Evolutionary conservation across 2,888 invertebrate species (phyloP).

Genomic region (Ectemnius lituratus): DNA sequence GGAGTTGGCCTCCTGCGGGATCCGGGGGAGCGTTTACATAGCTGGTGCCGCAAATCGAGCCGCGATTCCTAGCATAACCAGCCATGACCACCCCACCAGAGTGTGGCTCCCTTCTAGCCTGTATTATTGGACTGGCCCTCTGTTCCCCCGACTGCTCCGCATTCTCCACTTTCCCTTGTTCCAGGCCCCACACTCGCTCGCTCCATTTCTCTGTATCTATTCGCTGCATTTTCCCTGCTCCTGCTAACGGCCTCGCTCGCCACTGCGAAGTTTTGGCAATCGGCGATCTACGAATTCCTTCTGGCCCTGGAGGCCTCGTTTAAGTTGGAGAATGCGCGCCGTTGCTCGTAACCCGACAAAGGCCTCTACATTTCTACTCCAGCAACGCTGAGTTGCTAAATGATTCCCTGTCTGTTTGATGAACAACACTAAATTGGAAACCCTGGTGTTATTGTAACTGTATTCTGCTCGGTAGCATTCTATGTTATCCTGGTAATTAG

Average conservation of each 20-base stretch:
- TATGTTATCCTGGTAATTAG: no score
- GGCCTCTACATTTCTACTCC: not conserved
- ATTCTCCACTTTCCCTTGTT: not conserved
- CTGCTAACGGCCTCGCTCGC: not conserved
- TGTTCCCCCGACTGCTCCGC: not conserved
- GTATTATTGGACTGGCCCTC: slow-evolving; percentile 5
- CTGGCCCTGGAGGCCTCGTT: slow-evolving; percentile 28
- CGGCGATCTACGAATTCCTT: slow-evolving; percentile 45
- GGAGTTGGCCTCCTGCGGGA: not conserved
- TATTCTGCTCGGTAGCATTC: no score
- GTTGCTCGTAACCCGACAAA: not conserved
- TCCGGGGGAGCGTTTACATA: slow-evolving; percentile 13
- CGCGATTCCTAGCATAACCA: slow-evolving; percentile 42
- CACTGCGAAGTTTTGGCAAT: slow-evolving; percentile 16
- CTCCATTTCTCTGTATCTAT: not conserved
- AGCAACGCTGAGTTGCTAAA: not conserved
- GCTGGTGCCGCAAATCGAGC: slow-evolving; percentile 12
- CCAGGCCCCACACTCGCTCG: slow-evolving; percentile 3
- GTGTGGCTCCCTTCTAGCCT: not conserved
- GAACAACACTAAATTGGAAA: no score
- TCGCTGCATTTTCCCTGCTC: not conserved
- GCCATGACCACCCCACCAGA: slow-evolving; percentile 3
- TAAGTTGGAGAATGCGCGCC: slow-evolving; percentile 22
- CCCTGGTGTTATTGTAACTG: no score
- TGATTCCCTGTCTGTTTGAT: no score